Base-by-base conservation (phyloP, 2,113 vertebrate genomes). In the Python bivittatus region DNA sequence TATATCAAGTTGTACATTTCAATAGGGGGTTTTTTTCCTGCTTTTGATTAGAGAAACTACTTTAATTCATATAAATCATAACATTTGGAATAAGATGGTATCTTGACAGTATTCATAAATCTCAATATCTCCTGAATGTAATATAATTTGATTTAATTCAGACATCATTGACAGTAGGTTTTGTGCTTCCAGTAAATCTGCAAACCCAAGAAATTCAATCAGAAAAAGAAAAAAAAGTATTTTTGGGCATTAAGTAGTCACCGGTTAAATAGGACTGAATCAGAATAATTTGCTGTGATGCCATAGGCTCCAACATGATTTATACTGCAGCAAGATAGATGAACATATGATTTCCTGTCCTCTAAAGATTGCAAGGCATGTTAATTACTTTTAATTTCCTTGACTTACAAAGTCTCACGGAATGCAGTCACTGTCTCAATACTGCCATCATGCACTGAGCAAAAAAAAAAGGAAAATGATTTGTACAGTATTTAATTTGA, bases 311-410 rank as follows among this genome's bases (percentile, higher is more conserved):
- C 13, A 25, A 20, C 17, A 58, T 88, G 86, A 38, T 83, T 92
- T 88, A 79, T 83, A 25, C 33, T 83, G 27, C 33, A 88, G 86
- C 20, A 88, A 29, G 27, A 44, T 52, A 87, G 42, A 92, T 92
- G 22, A 42, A 38, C 54, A 72, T 20, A 15, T 91, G 84, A 87
- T 29, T 91, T 89, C 72, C 91, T 89, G 87, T 84, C 13, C 29
- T 89, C 56, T 84, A 57, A 89, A 83, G 87, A 84, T 61, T 89
- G 91, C 42, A 52, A 92, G 56, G 56, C 84, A 92, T 92, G 87
- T 60, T 89, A 89, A 89, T 92, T 89, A 88, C 42, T 53, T 60
- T 61, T 84, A 88, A 84, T 84, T 84, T 84, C 42, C 42, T 72
- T 92, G 56, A 52, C 56, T 68, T 52, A 17, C 8, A 91, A 54